phyloP scores from a whole-genome alignment of 2,888 invertebrate genomes.

The Maniola hyperantus region DNA sequence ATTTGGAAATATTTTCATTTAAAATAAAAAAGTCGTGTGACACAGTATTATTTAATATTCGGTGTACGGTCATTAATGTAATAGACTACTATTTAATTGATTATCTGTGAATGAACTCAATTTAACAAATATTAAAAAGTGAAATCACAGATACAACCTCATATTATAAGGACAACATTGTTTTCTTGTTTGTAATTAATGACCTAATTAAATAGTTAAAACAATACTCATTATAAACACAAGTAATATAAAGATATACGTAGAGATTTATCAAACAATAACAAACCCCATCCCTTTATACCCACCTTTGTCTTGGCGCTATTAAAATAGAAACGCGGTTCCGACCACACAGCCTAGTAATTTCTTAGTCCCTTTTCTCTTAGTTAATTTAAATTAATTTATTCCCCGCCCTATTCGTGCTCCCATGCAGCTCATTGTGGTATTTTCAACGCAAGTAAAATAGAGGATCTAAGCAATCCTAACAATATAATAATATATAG shows the following conservation, averaged over 20 bases:
- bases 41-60: no score
- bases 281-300: constrained; percentile 67
- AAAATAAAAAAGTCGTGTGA: no score
- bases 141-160: no score
- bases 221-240: not conserved
- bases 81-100: no score
- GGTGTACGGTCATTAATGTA: no score
- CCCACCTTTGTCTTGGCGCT: constrained; percentile 68
- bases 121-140: no score
- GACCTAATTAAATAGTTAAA: constrained; percentile 5
- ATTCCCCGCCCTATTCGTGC: constrained; percentile 60
- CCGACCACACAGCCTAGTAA: constrained; percentile 60
- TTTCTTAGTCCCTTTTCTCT: constrained; percentile 73
- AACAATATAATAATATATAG: constrained; percentile 23
- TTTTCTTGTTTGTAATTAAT: not conserved
- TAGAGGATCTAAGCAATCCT: constrained; percentile 17
- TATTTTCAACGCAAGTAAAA: constrained; percentile 30
- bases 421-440: constrained; percentile 56
- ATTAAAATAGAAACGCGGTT: constrained; percentile 69
- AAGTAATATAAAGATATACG: constrained; percentile 30
- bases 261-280: constrained; percentile 54
- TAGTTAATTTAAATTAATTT: constrained; percentile 78
- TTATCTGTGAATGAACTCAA: no score
- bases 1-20: no score
- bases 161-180: not conserved